Evolutionary conservation across 1,140 invertebrate genomes (phyloP).

Genomic region (Charaxes varanes): DNA sequence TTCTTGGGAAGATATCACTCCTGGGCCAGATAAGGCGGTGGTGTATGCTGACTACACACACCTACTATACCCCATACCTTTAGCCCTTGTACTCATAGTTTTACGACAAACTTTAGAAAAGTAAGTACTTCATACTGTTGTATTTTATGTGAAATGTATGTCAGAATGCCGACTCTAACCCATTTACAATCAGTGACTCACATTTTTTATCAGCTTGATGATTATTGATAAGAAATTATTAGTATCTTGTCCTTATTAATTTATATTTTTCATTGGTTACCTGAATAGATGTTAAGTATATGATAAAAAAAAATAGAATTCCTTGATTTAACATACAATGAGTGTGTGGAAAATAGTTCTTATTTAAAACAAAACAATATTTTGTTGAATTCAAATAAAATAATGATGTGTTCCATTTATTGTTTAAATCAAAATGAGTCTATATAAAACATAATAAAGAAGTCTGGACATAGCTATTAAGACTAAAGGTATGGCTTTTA

Average conservation of each 20-base stretch:
- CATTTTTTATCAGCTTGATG: conserved; percentile 26
- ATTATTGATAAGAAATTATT: conserved; percentile 11
- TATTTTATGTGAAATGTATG: conserved; percentile 8
- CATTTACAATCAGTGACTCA: conserved; percentile 22
- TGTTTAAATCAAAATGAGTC: too few species aligned
- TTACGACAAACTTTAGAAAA: conserved; percentile 87
- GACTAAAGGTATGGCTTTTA: too few species aligned
- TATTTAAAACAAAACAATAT: too few species aligned
- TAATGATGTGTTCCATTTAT: too few species aligned
- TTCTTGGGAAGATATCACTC: conserved; percentile 90
- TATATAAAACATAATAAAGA: too few species aligned
- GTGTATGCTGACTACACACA: conserved; percentile 89
- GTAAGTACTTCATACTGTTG: conserved; percentile 73
- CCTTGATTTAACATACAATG: too few species aligned
- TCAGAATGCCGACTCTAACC: conserved; percentile 12
- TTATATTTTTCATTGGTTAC: conserved; percentile 1
- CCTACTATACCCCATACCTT: conserved; percentile 86
- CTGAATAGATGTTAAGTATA: too few species aligned
- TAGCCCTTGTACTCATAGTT: conserved; percentile 84
- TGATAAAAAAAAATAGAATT: too few species aligned
- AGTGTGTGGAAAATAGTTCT: too few species aligned
- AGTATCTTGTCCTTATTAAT: conserved; percentile 7
- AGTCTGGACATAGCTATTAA: too few species aligned
- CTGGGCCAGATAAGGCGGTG: conserved; percentile 83
- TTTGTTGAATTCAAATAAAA: too few species aligned